Conservation (phyloP, 1,140 invertebrate species). For the Cataglyphis hispanica region DNA sequence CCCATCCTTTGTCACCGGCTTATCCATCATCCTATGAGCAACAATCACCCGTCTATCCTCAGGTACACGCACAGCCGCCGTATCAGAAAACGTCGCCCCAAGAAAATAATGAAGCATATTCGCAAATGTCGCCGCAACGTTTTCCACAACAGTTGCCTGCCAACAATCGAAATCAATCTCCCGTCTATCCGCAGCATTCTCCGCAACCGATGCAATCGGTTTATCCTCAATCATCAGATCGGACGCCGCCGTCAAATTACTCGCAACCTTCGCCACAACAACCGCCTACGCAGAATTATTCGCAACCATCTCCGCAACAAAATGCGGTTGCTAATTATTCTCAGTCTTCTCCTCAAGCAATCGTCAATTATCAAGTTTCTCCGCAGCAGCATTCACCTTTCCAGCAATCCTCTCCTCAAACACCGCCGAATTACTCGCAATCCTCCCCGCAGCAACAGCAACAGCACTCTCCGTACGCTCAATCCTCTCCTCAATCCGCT, state of each 20-base stretch:
- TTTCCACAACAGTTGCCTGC: constrained; percentile 58
- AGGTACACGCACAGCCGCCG: constrained; percentile 72
- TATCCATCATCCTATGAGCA: constrained; percentile 84
- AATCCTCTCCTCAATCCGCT: constrained; percentile 79
- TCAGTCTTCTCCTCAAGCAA: constrained; percentile 75
- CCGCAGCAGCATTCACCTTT: constrained; percentile 78
- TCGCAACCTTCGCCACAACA: constrained; percentile 79
- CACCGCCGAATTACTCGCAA: constrained; percentile 77
- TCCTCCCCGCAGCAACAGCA: constrained; percentile 70
- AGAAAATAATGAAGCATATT: constrained; percentile 73
- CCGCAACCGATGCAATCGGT: constrained; percentile 78
- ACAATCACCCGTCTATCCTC: constrained; percentile 75
- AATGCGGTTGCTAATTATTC: constrained; percentile 74
- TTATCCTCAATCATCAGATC: constrained; percentile 77
- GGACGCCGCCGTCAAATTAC: constrained; percentile 74
- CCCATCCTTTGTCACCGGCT: constrained; percentile 82
- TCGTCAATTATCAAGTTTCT: constrained; percentile 73
- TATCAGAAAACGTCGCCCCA: constrained; percentile 78
- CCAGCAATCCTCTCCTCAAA: constrained; percentile 80
- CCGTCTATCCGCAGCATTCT: constrained; percentile 81
- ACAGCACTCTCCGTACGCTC: constrained; percentile 78
- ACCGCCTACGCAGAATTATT: constrained; percentile 77
- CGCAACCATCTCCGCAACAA: constrained; percentile 79
- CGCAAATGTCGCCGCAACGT: constrained; percentile 70
- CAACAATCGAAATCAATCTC: constrained; percentile 68